Percentiles rank a stretch among this genome's conserved stretches.
phyloP scores from a whole-genome alignment of 2,113 vertebrate genomes.

The Odocoileus virginianus region DNA sequence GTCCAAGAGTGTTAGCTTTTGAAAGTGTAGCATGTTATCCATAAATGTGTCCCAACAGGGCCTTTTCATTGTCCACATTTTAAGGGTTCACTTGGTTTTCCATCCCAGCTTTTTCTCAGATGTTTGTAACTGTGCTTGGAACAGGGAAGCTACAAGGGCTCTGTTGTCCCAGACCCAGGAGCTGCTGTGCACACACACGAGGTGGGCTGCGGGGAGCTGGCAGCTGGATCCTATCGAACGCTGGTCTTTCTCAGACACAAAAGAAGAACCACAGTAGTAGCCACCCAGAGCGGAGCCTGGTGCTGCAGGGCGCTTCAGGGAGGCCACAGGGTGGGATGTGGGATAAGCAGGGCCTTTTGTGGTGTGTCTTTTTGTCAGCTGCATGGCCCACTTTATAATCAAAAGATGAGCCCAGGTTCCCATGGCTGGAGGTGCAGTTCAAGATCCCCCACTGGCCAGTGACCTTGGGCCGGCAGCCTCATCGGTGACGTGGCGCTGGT shows the following conservation, averaged over 20 bases:
- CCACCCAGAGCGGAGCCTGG: constrained; percentile 50
- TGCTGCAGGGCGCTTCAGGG: constrained; percentile 52
- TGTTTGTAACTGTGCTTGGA: background rate
- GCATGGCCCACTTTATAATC: constrained; percentile 1
- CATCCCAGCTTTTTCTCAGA: background rate
- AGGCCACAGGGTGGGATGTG: constrained; percentile 32
- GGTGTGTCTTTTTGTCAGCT: constrained; percentile 6
- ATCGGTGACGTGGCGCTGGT: background rate
- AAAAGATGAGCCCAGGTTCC: background rate
- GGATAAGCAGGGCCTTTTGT: constrained; percentile 8
- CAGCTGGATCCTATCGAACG: constrained; percentile 49
- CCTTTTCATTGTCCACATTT: background rate
- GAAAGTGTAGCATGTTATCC: background rate
- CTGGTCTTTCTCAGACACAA: constrained; percentile 50
- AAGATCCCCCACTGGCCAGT: background rate
- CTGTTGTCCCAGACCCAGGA: background rate
- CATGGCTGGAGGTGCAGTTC: background rate
- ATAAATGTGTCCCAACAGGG: background rate
- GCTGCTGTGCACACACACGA: background rate
- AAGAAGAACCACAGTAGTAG: constrained; percentile 54
- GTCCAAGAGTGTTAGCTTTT: background rate
- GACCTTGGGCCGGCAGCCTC: background rate
- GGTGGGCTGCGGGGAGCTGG: background rate
- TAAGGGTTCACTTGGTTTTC: background rate
- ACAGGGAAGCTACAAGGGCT: background rate